Base-by-base conservation (phyloP, 2,888 invertebrate genomes). In the Cecidostiba fungosa region DNA sequence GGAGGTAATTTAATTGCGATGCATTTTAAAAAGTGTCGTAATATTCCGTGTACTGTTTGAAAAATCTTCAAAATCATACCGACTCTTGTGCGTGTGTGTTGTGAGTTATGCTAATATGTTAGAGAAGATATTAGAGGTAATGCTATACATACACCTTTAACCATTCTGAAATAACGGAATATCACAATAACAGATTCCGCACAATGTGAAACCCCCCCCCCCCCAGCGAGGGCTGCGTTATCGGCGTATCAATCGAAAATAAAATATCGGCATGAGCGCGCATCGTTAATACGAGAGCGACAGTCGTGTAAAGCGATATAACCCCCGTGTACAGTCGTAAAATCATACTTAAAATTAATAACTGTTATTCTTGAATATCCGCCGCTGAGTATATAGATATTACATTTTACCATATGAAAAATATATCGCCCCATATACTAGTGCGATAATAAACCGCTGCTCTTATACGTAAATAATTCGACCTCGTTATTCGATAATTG, bases 401-500 rank as follows among this genome's bases (percentile, higher is more conserved):
- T 43, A 74, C 8, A 32, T 59, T 82, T 66, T 32, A 70, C 26
- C 69, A n/a, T 23, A 23, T 70, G 16, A 73, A 72, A 82, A 23
- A 76, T 50, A 76, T 50, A 73, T 72, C 50, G 32, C n/a, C n/a
- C n/a, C n/a, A n/a, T n/a, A n/a, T 29, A 43, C n/a, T 26, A 36
- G 66, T 29, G 74, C n/a, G 77, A 62, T 77, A 85, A 81, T 72
- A 85, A 85, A 14, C 43, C 43, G 50, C n/a, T 70, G 43, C 50
- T 29, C 47, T 12, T 43, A 6, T 36, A 36, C 39, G 66, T 80
- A 86, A 86, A 83, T 86, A 69, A 80, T 77, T 83, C 74, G 76
- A 70, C 69, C 85, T 69, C 82, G 78, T 78, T 82, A 82, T 78
- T 82, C 72, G 80, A 83, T 86, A 86, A 86, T 86, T 83, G 80